These are phyloP conservation scores for Microtus oregoni DNA, from an alignment of 2,113 vertebrate genomes.

Conservation along the genomic window DNA sequence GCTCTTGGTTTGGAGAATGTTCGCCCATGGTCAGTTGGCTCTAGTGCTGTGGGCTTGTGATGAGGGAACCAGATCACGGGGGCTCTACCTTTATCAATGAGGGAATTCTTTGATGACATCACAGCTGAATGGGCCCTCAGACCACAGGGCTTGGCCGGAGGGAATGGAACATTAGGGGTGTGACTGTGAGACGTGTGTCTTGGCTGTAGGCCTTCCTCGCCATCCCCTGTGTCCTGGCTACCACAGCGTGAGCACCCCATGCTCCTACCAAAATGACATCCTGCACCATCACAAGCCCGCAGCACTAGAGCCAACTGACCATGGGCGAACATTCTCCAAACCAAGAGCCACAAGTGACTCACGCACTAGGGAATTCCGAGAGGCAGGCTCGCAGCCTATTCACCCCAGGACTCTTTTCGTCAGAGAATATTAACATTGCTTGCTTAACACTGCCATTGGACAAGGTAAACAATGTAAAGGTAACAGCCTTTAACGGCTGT, in stretches of 20 bases:
- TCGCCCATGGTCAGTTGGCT: not conserved
- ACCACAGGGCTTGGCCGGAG: not conserved
- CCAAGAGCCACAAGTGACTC: not conserved
- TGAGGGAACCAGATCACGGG: not conserved
- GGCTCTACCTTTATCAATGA: not conserved
- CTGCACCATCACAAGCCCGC: not conserved
- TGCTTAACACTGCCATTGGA: fast-evolving
- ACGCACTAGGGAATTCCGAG: not conserved
- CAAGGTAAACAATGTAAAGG: too few relatives aligned
- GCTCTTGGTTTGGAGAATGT: not conserved
- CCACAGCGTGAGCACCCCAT: too few relatives aligned
- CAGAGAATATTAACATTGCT: not conserved
- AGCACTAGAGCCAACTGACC: not conserved
- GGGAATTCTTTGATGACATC: not conserved
- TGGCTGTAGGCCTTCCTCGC: not conserved
- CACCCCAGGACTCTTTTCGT: not conserved
- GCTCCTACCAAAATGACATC: not conserved
- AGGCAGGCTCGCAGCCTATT: not conserved
- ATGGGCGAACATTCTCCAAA: not conserved
- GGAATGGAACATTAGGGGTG: not conserved
- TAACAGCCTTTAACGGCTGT: fast-evolving
- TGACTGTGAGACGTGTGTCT: not conserved
- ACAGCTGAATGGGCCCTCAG: not conserved
- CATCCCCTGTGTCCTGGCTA: not conserved
- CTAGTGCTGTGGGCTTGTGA: not conserved